Evolutionary conservation across 2,797 vertebrate genomes (phyloP).

Genomic region (Bucorvus abyssinicus): DNA sequence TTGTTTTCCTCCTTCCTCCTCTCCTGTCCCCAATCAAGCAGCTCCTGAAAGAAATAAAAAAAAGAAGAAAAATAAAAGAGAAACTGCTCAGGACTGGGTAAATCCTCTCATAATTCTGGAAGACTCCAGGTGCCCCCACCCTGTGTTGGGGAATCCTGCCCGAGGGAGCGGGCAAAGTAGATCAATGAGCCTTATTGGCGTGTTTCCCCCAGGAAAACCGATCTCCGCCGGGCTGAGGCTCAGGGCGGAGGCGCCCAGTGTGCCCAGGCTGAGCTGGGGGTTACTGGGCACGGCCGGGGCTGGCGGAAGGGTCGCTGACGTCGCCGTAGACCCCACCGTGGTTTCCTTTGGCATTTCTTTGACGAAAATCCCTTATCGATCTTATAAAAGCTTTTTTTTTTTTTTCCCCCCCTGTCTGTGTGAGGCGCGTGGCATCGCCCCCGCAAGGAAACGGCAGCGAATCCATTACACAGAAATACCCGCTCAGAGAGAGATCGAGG

Average conservation of each 20-base stretch:
- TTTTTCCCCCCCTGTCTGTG: background rate
- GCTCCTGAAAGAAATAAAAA: background rate
- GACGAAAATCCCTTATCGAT: background rate
- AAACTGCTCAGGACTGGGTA: background rate
- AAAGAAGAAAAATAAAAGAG: too few relatives aligned
- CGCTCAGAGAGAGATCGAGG: background rate
- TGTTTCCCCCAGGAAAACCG: background rate
- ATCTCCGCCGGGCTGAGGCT: background rate
- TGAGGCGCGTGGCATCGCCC: background rate
- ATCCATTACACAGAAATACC: background rate
- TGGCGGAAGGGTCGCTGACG: background rate
- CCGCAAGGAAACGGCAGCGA: background rate
- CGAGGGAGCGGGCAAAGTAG: accelerated
- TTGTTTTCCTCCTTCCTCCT: background rate
- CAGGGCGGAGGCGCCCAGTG: background rate
- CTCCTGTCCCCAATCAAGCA: background rate
- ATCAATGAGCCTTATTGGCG: accelerated
- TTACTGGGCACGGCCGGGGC: background rate
- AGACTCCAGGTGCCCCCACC: background rate
- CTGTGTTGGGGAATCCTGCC: background rate
- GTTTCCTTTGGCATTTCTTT: background rate
- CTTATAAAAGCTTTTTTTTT: background rate
- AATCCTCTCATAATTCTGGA: background rate
- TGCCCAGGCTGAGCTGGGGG: background rate
- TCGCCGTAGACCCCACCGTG: accelerated